Evolutionary conservation across 2,888 invertebrate genomes (phyloP).

Genomic region (Mongoloraphidia duomilia): DNA sequence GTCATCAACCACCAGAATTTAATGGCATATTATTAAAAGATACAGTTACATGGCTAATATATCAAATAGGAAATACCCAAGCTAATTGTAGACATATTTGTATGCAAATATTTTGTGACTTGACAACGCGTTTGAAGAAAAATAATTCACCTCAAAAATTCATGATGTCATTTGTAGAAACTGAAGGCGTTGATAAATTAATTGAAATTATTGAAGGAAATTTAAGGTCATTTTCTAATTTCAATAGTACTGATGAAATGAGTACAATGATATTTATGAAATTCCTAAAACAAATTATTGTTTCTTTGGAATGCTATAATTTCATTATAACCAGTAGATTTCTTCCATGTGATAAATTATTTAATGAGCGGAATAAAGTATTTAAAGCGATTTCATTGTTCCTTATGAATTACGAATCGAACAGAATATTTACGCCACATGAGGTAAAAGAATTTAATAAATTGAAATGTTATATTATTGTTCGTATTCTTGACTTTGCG

Average conservation of each 20-base stretch:
- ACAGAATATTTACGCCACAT: background rate
- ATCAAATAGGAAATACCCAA: slow-evolving; percentile 31
- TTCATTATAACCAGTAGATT: too few species aligned
- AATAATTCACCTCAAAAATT: slow-evolving; percentile 18
- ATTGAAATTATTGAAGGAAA: slow-evolving; percentile 21
- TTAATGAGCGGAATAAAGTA: background rate
- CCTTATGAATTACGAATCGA: background rate
- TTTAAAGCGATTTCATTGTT: background rate
- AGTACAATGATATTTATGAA: slow-evolving; percentile 17
- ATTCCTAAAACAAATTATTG: slow-evolving; percentile 28
- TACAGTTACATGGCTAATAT: slow-evolving; percentile 32
- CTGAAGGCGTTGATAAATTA: slow-evolving; percentile 19
- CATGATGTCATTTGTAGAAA: slow-evolving; percentile 19
- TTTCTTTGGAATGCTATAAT: slow-evolving; percentile 30
- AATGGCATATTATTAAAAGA: slow-evolving; percentile 26
- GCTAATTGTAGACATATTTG: slow-evolving; percentile 31
- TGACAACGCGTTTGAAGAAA: slow-evolving; percentile 24
- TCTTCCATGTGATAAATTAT: background rate
- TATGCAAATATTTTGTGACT: slow-evolving; percentile 30
- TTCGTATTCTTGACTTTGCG: background rate
- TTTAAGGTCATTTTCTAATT: slow-evolving; percentile 18
- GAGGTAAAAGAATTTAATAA: background rate
- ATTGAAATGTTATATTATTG: background rate
- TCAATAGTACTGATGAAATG: slow-evolving; percentile 18
- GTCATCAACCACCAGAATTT: slow-evolving; percentile 31